Evolutionary conservation across 2,113 vertebrate species (phyloP), one percentile per base, ranked within the genome.

Genomic region (Polypterus senegalus): DNA sequence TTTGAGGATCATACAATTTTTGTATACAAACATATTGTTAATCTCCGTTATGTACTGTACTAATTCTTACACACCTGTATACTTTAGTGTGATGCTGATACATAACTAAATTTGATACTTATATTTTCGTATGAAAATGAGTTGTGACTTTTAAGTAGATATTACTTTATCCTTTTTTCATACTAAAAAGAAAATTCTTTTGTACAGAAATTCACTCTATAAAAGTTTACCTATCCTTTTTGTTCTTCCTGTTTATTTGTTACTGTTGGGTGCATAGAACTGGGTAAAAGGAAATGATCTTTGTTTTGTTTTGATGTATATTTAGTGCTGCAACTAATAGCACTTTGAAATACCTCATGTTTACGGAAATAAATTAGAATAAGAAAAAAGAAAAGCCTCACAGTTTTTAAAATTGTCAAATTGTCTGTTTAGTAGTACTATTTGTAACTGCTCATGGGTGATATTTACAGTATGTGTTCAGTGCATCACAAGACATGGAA

Each of bases 121-220:
- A 97, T 98, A 98, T 98, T 98, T 98, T 98, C 94, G 93, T 98
- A 97, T 96, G 94, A 97, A 97, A 98, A 98, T 98, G 93, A 90
- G 92, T 97, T 92, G 88, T 89, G 83, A 86, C 84, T 88, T 89
- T 88, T 88, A 86, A 85, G 92, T 97, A 97, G 96, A 97, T 97
- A 95, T 97, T 93, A 94, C 93, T 96, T 94, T 96, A 97, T 97
- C 91, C 92, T 74, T 83, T 92, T 83, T 85, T 88, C 86, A 88
- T 86, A 88, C 84, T 91, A 86, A 91, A 87, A 89, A 68, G 81
- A 89, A 74, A 66, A 73, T 75, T 78, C 83, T 92, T 97, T 97
- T 98, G 92, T 97, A 97, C 92, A 94, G 91, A 89, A 94, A 94
- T 88, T 86, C 83, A 89, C 91, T 94, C 88, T 93, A 95, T 96